These are phyloP conservation scores for Crematogaster levior DNA, from an alignment of 2,888 invertebrate species.

Conservation along the genomic window DNA sequence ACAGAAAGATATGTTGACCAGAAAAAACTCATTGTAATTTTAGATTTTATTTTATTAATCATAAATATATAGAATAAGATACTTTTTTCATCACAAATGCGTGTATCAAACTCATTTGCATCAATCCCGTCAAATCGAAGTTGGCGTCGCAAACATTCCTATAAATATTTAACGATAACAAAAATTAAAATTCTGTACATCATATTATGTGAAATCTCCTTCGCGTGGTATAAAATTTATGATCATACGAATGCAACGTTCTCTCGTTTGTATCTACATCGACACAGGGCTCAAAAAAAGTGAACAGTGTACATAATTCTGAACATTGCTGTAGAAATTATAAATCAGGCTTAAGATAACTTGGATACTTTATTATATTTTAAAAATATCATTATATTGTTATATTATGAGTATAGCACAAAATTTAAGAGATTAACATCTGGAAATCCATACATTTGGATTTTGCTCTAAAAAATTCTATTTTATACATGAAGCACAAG, in stretches of 20 bases:
- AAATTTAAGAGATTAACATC: constrained; percentile 37
- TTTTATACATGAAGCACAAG: constrained; percentile 18
- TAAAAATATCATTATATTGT: constrained; percentile 41
- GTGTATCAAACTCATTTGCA: constrained; percentile 38
- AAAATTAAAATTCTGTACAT: constrained; percentile 34
- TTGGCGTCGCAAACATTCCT: constrained; percentile 65
- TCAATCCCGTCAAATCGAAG: constrained; percentile 48
- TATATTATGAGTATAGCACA: constrained; percentile 56
- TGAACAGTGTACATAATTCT: constrained; percentile 48
- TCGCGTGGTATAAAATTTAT: constrained; percentile 36
- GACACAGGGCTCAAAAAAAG: constrained; percentile 31
- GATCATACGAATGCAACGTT: constrained; percentile 32
- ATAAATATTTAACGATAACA: constrained; percentile 52
- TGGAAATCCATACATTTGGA: constrained; percentile 32
- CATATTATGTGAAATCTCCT: constrained; percentile 24
- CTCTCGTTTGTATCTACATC: constrained; percentile 56
- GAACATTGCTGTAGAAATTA: constrained; percentile 35
- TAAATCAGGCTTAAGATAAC: constrained; percentile 44
- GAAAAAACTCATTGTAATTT: constrained; percentile 22
- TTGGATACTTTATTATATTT: constrained; percentile 46
- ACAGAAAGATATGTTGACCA: constrained; percentile 15
- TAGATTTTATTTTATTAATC: constrained; percentile 17
- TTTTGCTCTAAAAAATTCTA: constrained; percentile 16
- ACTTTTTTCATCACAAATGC: constrained; percentile 34
- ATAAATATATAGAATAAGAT: constrained; percentile 27